Evolutionary conservation across 2,797 vertebrate species (phyloP).

Genomic region (Sphaeramia orbicularis): DNA sequence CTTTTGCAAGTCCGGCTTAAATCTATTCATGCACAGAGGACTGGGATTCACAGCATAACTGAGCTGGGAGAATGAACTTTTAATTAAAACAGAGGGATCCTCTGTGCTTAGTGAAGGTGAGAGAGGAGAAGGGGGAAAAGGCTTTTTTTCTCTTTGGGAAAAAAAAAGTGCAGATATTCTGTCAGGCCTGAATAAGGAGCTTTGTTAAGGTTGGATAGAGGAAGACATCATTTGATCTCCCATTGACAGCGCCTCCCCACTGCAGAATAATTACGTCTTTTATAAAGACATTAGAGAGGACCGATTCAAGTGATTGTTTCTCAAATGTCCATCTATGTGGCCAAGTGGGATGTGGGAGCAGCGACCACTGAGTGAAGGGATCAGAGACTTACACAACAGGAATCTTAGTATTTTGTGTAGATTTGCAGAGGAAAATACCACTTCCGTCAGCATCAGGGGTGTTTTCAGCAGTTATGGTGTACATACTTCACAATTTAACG

Average conservation of each 20-base stretch:
- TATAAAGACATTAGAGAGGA: constrained; percentile 74
- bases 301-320: constrained; percentile 72
- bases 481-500: background rate
- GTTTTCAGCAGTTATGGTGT: constrained; percentile 6
- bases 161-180: constrained; percentile 61
- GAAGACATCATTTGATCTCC: constrained; percentile 82
- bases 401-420: constrained; percentile 33
- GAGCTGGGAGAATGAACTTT: constrained; percentile 68
- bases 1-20: constrained; percentile 56
- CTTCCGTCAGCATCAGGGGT: constrained; percentile 12
- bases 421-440: constrained; percentile 26
- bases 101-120: constrained; percentile 64
- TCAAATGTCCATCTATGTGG: constrained; percentile 63
- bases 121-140: constrained; percentile 46
- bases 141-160: constrained; percentile 39
- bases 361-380: constrained; percentile 11
- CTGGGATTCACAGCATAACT: constrained; percentile 58
- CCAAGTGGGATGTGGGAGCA: constrained; percentile 41
- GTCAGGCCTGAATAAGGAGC: constrained; percentile 69
- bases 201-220: constrained; percentile 73
- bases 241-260: constrained; percentile 66
- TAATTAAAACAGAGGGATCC: constrained; percentile 70
- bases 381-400: constrained; percentile 27
- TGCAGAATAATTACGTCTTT: constrained; percentile 81
- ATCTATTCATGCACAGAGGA: constrained; percentile 62